A percentile compares a stretch with the other conserved stretches of the same genome.
Evolutionary conservation across 2,797 vertebrate genomes (phyloP).

Genomic region (Lepidocolaptes lacrymiger): DNA sequence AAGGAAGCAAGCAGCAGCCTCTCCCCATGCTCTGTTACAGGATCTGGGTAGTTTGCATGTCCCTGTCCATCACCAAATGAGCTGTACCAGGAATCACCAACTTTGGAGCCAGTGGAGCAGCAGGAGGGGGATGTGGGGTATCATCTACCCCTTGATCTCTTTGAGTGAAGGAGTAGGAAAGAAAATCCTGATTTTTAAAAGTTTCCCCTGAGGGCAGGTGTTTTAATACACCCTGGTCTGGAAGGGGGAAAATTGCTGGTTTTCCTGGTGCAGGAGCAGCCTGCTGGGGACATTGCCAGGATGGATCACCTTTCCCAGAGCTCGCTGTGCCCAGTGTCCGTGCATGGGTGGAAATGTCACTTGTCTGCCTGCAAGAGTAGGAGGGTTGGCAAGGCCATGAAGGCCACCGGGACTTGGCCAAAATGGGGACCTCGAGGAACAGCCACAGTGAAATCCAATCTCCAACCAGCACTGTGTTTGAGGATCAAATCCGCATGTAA

Average conservation of each 20-base stretch:
- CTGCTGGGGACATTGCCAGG: rapidly evolving
- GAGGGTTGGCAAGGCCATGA: neutral
- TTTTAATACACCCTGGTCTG: neutral
- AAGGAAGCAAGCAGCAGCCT: neutral
- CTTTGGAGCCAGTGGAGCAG: neutral
- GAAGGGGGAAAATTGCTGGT: neutral
- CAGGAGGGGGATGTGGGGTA: neutral
- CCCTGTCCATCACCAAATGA: neutral
- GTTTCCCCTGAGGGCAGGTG: neutral
- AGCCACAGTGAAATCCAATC: neutral
- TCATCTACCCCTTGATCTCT: neutral
- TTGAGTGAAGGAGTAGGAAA: neutral
- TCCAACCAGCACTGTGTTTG: rapidly evolving
- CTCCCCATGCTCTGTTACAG: neutral
- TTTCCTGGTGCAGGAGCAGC: neutral
- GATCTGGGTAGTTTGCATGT: neutral
- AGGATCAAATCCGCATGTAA: neutral
- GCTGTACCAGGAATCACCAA: neutral
- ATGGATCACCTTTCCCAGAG: neutral
- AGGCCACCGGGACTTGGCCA: neutral
- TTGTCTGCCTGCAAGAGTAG: neutral
- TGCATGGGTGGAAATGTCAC: neutral
- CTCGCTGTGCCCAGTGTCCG: neutral
- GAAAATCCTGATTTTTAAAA: neutral
- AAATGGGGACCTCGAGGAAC: neutral